phyloP scores from a whole-genome alignment of 2,888 invertebrate species.

The Brachypalpus laphriformis region DNA sequence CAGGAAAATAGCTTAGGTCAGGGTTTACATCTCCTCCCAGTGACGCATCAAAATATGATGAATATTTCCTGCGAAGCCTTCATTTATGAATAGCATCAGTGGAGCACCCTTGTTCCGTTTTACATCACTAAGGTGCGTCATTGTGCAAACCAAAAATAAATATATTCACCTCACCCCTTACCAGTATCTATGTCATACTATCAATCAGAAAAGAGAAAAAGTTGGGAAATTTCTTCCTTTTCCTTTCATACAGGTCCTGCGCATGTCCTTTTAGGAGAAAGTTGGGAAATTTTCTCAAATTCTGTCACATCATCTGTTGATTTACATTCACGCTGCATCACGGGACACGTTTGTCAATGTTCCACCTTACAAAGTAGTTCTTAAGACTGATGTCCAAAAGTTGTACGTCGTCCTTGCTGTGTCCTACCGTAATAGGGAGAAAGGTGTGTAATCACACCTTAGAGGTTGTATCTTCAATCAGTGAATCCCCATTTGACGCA shows the following conservation, averaged over 20 bases:
- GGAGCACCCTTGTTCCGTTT: neutral
- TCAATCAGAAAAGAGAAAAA: neutral
- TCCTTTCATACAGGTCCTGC: neutral
- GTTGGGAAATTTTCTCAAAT: slow-evolving; percentile 36
- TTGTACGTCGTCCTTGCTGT: neutral
- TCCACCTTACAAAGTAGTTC: neutral
- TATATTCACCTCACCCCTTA: neutral
- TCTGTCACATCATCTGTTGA: slow-evolving; percentile 58
- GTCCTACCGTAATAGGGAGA: neutral
- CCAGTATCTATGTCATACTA: neutral
- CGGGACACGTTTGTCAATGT: slow-evolving; percentile 44
- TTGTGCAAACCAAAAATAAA: neutral
- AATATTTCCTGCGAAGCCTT: slow-evolving; percentile 26
- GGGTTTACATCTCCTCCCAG: neutral
- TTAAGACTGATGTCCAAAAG: slow-evolving; percentile 14
- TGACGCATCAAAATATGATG: slow-evolving; percentile 13
- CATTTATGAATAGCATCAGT: slow-evolving; percentile 5
- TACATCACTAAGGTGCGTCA: slow-evolving; percentile 11
- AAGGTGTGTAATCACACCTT: slow-evolving; percentile 42
- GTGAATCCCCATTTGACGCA: slow-evolving; percentile 31
- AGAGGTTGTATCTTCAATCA: slow-evolving; percentile 28
- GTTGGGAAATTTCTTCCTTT: slow-evolving; percentile 29
- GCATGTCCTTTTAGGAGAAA: slow-evolving; percentile 12
- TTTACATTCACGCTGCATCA: slow-evolving; percentile 16
- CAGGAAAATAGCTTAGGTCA: slow-evolving; percentile 2